Evolutionary conservation across 2,113 vertebrate genomes (phyloP), one percentile per base, ranked within the genome.

Genomic region (Triplophysa tibetana): DNA sequence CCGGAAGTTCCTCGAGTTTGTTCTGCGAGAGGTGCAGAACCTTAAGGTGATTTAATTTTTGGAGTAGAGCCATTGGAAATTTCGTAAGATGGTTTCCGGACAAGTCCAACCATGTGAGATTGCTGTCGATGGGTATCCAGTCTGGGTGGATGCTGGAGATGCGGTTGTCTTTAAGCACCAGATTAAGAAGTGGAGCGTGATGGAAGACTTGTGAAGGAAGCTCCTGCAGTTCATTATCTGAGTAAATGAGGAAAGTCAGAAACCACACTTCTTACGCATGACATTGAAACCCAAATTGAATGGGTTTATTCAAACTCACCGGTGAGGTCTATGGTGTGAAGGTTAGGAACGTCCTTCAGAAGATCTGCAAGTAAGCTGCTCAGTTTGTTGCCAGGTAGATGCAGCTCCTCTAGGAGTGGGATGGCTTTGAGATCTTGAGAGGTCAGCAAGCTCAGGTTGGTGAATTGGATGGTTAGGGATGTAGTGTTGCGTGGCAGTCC

Each of bases 281-380:
- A 23, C 11, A 75, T n/a, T 52, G 21, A 13, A 23, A 23, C 5
- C 12, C 41, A 69, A 33, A 4, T 13, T 24, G 19, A 12, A 19
- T 19, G 43, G 2, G 26, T 19, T 33, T 21, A 64, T 21, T 16
- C 45, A 58, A n/a, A 56, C 78, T 23, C 33, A 85, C 84, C 82
- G 0, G 94, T 95, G 1, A 97, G 92, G 48, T 96, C 96, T 56
- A 97, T 83, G 14, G 92, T 88, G 1, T 67, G 64, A 0, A 98
- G 89, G 3, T 29, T n/a, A 8, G 89, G 88, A 29, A 92, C 87
- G 0, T 89, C 89, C 10, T 50, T 78, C 85, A 96, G 90, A 1
- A 96, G 82, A 21, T 87, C 8, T 0, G 84, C 50, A 0, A 93
- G 85, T 11, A 98, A 92, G 10, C 9, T 69, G 19, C 70, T 21